Base-by-base conservation (phyloP, 2,797 vertebrate genomes). In the Lateolabrax maculatus region DNA sequence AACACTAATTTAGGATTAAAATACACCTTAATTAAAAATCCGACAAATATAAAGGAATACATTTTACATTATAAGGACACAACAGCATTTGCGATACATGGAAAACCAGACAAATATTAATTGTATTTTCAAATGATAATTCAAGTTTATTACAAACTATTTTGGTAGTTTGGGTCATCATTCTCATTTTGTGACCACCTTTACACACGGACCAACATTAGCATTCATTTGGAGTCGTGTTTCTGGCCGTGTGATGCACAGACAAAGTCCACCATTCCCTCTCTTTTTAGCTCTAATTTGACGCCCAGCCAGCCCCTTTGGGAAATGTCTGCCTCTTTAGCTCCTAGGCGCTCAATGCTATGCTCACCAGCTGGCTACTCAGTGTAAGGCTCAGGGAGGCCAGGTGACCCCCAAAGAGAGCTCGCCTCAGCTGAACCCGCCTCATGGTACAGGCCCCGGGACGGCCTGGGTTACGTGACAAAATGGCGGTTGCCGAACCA, bases 21-120 rank as follows among this genome's bases (percentile, higher is more conserved):
- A 79, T 72, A 23, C 43, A 18, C 3, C 21, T 16, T 44, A 3
- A 34, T 66, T 46, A n/a, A 29, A 77, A 79, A 67, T 41, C 3
- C 19, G 19, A 9, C n/a, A 49, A 58, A 18, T 23, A 29, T n/a
- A n/a, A n/a, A n/a, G n/a, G n/a, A 15, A 31, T 25, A 46, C 19
- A 34, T 46, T 70, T 57, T 36, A 19, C 16, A 57, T 46, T 46
- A 34, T 23, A 11, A 36, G 2, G 3, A 18, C 21, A 36, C 21
- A 19, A 23, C 34, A 43, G 25, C 9, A 56, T 49, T 21, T 61
- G 23, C 39, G 18, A 46, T 67, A 18, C 18, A 65, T 37, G 9
- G 61, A 27, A 64, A 25, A 36, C 4, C 13, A 15, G 44, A 76
- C 16, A 58, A 8, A 74, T 9, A 53, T 44, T 0, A 31, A 39